Base-by-base conservation (phyloP, 2,113 vertebrate genomes). In the Phrynosoma blainvillii region DNA sequence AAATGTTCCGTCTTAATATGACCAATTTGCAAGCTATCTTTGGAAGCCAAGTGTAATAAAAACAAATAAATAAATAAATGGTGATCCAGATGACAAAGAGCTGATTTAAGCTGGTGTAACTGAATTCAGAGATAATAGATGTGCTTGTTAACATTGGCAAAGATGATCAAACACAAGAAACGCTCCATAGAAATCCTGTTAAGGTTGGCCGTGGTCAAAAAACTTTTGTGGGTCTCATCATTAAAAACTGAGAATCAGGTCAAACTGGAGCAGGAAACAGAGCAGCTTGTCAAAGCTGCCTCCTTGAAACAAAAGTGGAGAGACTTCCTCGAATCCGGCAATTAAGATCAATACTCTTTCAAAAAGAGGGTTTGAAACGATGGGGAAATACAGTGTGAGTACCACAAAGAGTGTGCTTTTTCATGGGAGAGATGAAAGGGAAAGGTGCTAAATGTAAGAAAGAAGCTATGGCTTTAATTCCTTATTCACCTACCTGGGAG, bases 221-320 rank as follows among this genome's bases (percentile, higher is more conserved):
- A 77, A 47, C 16, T 16, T 85, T 16, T 65, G 25, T 42, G 76
- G 75, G 10, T n/a, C 59, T 40, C 11, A 23, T 86, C 62, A 86
- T 78, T 78, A 86, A 86, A 86, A 86, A 23, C 32, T 14, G 74
- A 66, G 76, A 78, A 78, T 59, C 74, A 30, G 84, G 84, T 86
- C 84, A 86, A 12, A 23, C 12, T 25, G 18, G 84, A 78, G 84
- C 74, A 86, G 84, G 70, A 78, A 86, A 42, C 74, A 13, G 74
- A 40, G 25, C 25, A 21, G 56, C 30, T 77, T n/a, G 32, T 77
- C 74, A 85, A 66, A 85, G 56, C 56, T 14, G 21, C 23, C 40
- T n/a, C 40, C 74, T 77, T 66, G 74, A 77, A 85, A 85, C 36
- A 32, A 40, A 86, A 47, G 75, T 59, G 30, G 84, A 78, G 59